Percentiles rank a stretch among this genome's conserved stretches.
Evolutionary conservation across 2,888 invertebrate genomes (phyloP).

Genomic region (Perizoma flavofasciatum): DNA sequence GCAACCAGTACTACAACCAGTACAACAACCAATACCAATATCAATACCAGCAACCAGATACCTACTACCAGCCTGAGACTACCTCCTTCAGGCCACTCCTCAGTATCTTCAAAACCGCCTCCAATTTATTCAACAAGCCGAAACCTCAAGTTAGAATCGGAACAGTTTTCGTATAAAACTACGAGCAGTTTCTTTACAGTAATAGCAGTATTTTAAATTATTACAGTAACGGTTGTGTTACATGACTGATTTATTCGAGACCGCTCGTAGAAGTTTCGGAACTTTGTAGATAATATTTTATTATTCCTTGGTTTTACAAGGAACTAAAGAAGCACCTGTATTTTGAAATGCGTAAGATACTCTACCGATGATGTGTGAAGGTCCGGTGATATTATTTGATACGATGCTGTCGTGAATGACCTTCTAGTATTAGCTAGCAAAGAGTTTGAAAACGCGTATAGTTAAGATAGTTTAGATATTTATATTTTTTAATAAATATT

Average conservation of each 20-base stretch:
- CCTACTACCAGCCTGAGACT: slow-evolving; percentile 62
- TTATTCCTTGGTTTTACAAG: slow-evolving; percentile 83
- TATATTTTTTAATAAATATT: slow-evolving; percentile 63
- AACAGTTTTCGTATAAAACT: slow-evolving; percentile 67
- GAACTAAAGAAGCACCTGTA: slow-evolving; percentile 61
- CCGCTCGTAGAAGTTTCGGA: slow-evolving; percentile 67
- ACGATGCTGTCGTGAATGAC: slow-evolving; percentile 72
- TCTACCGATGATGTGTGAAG: slow-evolving; percentile 56
- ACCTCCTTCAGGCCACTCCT: slow-evolving; percentile 76
- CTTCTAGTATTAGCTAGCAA: slow-evolving; percentile 73
- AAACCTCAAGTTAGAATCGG: slow-evolving; percentile 75
- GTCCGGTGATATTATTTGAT: slow-evolving; percentile 64
- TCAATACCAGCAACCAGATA: slow-evolving; percentile 61
- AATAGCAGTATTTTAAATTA: slow-evolving; percentile 75
- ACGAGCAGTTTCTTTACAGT: slow-evolving; percentile 40
- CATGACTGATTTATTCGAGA: slow-evolving; percentile 80
- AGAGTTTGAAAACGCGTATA: slow-evolving; percentile 68
- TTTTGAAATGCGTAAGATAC: slow-evolving; percentile 47
- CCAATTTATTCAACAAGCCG: slow-evolving; percentile 70
- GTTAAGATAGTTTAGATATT: slow-evolving; percentile 61
- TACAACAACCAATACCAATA: slow-evolving; percentile 68
- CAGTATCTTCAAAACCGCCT: slow-evolving; percentile 75
- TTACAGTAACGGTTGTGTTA: slow-evolving; percentile 74
- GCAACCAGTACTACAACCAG: slow-evolving; percentile 70
- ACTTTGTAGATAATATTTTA: slow-evolving; percentile 69